Conservation (phyloP, 2,888 invertebrate species). For the Sicus ferrugineus region DNA sequence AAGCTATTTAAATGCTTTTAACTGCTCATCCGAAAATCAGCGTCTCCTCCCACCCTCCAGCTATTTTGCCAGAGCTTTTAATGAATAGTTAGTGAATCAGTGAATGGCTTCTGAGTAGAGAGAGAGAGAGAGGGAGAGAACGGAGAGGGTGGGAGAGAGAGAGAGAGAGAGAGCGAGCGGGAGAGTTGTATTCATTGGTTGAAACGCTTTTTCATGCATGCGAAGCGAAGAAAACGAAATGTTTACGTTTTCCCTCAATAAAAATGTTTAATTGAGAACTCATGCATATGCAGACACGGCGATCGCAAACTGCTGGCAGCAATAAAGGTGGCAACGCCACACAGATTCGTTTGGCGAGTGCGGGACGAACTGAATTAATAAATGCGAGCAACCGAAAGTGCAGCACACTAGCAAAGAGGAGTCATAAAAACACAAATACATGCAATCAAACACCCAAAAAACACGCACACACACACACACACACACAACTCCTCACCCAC, state of each 20-base stretch:
- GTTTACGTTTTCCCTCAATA: neutral
- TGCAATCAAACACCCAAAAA: too few relatives aligned
- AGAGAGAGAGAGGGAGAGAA: neutral
- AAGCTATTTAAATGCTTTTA: too few relatives aligned
- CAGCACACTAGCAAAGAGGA: neutral
- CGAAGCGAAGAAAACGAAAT: neutral
- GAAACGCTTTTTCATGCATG: neutral
- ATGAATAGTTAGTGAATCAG: neutral
- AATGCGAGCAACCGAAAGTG: slow-evolving; percentile 5
- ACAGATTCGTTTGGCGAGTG: neutral
- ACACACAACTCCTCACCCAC: neutral
- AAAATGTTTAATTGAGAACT: slow-evolving; percentile 16
- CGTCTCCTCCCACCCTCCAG: neutral
- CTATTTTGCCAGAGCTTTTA: neutral
- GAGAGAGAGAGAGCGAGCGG: slow-evolving; percentile 8
- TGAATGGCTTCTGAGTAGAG: too few relatives aligned
- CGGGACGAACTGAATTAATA: neutral
- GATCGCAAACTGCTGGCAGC: slow-evolving; percentile 26
- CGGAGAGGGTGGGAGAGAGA: neutral
- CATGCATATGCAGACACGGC: slow-evolving; percentile 13
- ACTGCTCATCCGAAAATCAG: too few relatives aligned
- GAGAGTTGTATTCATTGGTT: neutral
- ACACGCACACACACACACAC: slow-evolving; percentile 1
- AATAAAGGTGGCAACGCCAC: slow-evolving; percentile 32
- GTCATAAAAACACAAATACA: too few relatives aligned